phyloP scores from a whole-genome alignment of 2,113 vertebrate species.

The Progne subis region DNA sequence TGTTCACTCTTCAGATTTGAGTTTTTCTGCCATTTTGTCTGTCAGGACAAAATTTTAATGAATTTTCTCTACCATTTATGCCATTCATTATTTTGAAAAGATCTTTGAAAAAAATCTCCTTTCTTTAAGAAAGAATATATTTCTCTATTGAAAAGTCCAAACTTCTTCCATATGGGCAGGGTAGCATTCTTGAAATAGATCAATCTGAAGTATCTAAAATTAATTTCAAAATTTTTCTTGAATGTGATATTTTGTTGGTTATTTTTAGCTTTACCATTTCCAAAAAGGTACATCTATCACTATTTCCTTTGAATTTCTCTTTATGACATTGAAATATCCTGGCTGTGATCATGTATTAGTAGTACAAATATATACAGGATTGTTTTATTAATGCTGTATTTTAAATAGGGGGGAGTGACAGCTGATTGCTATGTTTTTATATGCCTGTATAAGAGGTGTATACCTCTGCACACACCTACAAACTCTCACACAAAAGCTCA shows the following conservation, averaged over 20 bases:
- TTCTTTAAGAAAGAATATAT: not conserved
- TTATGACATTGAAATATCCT: not conserved
- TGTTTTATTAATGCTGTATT: not conserved
- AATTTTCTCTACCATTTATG: not conserved
- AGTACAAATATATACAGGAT: not conserved
- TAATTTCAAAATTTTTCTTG: not conserved
- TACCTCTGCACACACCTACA: not conserved
- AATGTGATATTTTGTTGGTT: not conserved
- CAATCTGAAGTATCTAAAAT: not conserved
- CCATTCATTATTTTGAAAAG: not conserved
- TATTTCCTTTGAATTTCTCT: not conserved
- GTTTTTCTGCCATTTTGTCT: not conserved
- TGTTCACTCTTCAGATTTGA: not conserved
- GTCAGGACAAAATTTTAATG: not conserved
- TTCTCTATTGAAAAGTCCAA: not conserved
- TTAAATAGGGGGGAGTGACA: not conserved
- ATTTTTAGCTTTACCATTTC: not conserved
- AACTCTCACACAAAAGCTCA: not conserved
- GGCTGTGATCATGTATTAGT: not conserved
- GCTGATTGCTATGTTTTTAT: not conserved
- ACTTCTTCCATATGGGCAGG: not conserved
- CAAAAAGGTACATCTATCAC: not conserved
- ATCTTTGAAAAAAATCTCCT: not conserved
- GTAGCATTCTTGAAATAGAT: not conserved
- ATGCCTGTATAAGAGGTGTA: too few relatives aligned